phyloP scores from a whole-genome alignment of 2,888 invertebrate species.

The Plusia festucae region DNA sequence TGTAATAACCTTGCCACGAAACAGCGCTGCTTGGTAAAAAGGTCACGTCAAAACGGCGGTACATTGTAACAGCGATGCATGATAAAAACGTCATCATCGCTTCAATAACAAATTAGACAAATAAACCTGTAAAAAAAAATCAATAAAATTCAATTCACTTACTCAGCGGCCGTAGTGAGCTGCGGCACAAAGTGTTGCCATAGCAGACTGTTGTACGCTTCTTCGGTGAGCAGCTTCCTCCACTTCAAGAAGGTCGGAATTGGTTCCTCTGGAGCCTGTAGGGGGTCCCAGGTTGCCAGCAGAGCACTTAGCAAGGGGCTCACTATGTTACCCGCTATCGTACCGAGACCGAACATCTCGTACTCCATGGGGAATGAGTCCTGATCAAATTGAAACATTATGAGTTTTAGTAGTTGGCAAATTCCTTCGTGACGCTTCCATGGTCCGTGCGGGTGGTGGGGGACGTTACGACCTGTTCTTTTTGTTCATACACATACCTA shows the following conservation, averaged over 20 bases:
- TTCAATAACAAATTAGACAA: neutral
- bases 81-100: too few species aligned
- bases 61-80: neutral
- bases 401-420: slow-evolving; percentile 17
- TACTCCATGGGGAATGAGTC: slow-evolving; percentile 90
- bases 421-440: too few species aligned
- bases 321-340: slow-evolving; percentile 95
- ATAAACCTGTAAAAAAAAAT: neutral
- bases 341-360: slow-evolving; percentile 94
- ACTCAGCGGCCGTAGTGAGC: slow-evolving; percentile 92
- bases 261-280: slow-evolving; percentile 91
- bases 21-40: neutral
- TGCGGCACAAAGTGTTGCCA: slow-evolving; percentile 98
- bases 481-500: too few species aligned
- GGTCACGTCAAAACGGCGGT: neutral
- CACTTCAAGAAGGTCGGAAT: slow-evolving; percentile 92
- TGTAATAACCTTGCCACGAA: too few species aligned
- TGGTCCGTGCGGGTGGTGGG: too few species aligned
- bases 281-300: slow-evolving; percentile 94
- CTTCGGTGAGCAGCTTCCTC: slow-evolving; percentile 91
- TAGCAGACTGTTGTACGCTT: slow-evolving; percentile 94
- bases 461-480: too few species aligned
- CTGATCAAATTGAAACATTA: slow-evolving; percentile 58
- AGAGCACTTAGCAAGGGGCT: slow-evolving; percentile 94
- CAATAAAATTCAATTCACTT: slow-evolving; percentile 72